These are phyloP conservation scores for Galago senegalensis DNA, from an alignment of 2,797 vertebrate genomes.

Conservation along the genomic window DNA sequence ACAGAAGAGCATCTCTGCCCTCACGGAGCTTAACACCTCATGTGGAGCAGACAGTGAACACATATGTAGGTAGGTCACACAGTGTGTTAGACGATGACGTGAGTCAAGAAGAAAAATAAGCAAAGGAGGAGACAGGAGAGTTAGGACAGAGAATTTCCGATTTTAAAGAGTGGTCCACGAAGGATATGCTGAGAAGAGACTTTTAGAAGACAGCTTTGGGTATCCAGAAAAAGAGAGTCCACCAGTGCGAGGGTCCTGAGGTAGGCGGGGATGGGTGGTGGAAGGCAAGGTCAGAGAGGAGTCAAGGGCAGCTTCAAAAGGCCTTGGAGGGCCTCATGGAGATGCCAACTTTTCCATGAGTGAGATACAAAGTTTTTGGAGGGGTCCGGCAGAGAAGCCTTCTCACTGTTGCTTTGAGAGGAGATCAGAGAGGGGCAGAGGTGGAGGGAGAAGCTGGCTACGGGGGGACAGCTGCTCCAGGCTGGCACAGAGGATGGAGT, in stretches of 20 bases:
- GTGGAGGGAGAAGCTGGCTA: background rate
- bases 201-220: background rate
- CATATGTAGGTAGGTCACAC: background rate
- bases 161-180: background rate
- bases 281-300: background rate
- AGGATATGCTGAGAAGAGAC: background rate
- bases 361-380: background rate
- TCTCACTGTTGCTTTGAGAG: background rate
- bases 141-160: background rate
- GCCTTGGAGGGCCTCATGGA: accelerated
- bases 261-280: background rate
- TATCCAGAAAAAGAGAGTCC: background rate
- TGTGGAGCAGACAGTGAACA: background rate
- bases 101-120: background rate
- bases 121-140: background rate
- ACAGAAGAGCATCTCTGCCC: background rate
- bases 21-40: background rate
- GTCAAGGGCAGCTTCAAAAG: background rate
- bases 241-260: background rate
- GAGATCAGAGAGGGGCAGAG: accelerated
- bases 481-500: background rate
- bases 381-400: background rate
- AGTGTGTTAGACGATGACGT: background rate
- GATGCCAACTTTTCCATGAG: background rate
- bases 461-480: background rate